phyloP scores from a whole-genome alignment of 2,888 invertebrate species.

The Teinopalpus imperialis region DNA sequence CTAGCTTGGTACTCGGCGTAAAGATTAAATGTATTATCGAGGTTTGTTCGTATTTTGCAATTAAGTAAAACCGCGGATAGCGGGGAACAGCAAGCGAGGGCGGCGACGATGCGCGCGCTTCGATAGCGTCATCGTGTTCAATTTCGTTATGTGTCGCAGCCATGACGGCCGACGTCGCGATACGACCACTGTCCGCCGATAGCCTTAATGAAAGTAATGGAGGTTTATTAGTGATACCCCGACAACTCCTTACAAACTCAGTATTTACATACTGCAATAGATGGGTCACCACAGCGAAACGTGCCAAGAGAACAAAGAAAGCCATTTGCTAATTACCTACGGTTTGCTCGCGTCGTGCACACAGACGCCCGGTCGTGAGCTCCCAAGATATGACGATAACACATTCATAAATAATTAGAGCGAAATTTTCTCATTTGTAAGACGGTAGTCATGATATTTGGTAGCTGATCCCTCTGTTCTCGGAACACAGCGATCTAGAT shows the following conservation, averaged over 20 bases:
- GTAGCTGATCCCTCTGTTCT: constrained; percentile 73
- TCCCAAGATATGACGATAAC: constrained; percentile 79
- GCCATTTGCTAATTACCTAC: constrained; percentile 79
- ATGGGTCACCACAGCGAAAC: constrained; percentile 65
- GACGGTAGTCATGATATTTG: constrained; percentile 81
- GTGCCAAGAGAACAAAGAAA: constrained; percentile 81
- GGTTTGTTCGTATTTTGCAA: constrained; percentile 75
- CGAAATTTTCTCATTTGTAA: constrained; percentile 83
- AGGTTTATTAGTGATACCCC: constrained; percentile 75
- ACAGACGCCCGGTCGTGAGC: constrained; percentile 79
- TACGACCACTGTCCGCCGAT: constrained; percentile 75
- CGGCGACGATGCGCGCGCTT: constrained; percentile 62
- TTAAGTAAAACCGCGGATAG: constrained; percentile 63
- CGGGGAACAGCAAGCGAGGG: constrained; percentile 34
- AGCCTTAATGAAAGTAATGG: constrained; percentile 81
- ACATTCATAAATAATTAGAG: constrained; percentile 83
- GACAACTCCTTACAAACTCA: constrained; percentile 61
- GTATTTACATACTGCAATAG: constrained; percentile 64
- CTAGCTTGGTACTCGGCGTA: constrained; percentile 50
- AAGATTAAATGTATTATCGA: constrained; percentile 74
- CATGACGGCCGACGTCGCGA: constrained; percentile 76
- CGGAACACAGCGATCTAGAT: constrained; percentile 73
- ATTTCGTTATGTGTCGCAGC: constrained; percentile 73
- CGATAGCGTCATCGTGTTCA: constrained; percentile 77
- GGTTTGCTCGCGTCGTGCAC: constrained; percentile 80